These are phyloP conservation scores for Drosophila nigrodunni DNA, from an alignment of 1,140 invertebrate species.

Conservation along the genomic window DNA sequence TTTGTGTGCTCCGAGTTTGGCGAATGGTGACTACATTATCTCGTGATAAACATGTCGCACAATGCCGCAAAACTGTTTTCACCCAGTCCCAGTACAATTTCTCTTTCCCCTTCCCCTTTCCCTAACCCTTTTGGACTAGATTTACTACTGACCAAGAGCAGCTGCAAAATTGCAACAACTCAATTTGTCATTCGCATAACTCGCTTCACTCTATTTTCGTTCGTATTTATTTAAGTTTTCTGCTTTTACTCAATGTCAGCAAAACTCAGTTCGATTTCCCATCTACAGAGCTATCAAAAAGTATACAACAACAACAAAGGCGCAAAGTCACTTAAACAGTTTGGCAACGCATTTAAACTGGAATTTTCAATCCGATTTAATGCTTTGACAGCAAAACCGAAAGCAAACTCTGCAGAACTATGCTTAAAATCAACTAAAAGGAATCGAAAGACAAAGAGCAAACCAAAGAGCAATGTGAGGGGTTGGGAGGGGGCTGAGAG, in stretches of 20 bases:
- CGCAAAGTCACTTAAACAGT: slow-evolving; percentile 15
- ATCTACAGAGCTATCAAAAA: slow-evolving; percentile 6
- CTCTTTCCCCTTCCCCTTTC: slow-evolving; percentile 43
- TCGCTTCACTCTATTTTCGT: neutral
- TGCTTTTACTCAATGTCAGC: slow-evolving; percentile 5
- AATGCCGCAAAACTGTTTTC: slow-evolving; percentile 39
- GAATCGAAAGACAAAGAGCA: slow-evolving; percentile 17
- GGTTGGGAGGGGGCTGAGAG: neutral
- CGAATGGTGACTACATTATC: slow-evolving; percentile 73
- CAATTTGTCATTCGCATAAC: slow-evolving; percentile 35
- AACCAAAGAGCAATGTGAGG: neutral
- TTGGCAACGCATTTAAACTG: slow-evolving; percentile 31
- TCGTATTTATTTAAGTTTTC: slow-evolving; percentile 26
- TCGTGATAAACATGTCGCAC: slow-evolving; percentile 66
- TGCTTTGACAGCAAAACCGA: slow-evolving; percentile 28
- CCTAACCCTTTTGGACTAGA: slow-evolving; percentile 32
- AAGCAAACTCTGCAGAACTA: slow-evolving; percentile 21
- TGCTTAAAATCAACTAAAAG: slow-evolving; percentile 34
- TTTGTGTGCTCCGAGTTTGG: slow-evolving; percentile 19
- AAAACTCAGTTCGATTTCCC: neutral
- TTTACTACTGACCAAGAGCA: slow-evolving; percentile 37
- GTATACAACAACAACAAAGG: slow-evolving; percentile 8
- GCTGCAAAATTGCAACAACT: slow-evolving; percentile 38
- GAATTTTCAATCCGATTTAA: slow-evolving; percentile 43
- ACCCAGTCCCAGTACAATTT: slow-evolving; percentile 1